Evolutionary conservation across 2,888 invertebrate species (phyloP).

Genomic region (Eristalis intricaria): DNA sequence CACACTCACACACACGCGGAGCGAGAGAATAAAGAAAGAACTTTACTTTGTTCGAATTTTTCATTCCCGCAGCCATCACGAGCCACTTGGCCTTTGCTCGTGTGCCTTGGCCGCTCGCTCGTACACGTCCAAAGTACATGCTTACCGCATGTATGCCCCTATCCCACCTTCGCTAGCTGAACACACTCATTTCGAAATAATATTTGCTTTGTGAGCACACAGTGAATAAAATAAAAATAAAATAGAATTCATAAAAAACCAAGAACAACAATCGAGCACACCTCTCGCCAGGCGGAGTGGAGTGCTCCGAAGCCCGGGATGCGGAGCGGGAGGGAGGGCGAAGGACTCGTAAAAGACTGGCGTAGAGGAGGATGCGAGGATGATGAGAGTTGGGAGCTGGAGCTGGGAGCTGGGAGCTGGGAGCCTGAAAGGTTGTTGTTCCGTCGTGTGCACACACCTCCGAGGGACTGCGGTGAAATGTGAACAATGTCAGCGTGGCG

Average conservation of each 20-base stretch:
- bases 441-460: background rate
- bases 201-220: constrained; percentile 5
- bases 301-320: no score
- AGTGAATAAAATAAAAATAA: constrained; percentile 18
- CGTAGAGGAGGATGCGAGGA: background rate
- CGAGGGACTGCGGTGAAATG: constrained; percentile 13
- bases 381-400: constrained; percentile 17
- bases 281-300: no score
- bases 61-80: background rate
- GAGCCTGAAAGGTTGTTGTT: constrained; percentile 26
- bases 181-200: constrained; percentile 1
- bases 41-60: background rate
- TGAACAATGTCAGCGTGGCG: constrained; percentile 48
- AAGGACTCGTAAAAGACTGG: background rate
- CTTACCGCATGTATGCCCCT: background rate
- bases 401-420: constrained; percentile 19
- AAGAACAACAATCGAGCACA: background rate
- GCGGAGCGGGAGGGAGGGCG: background rate
- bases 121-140: background rate
- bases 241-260: constrained; percentile 11
- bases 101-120: background rate
- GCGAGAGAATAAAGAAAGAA: background rate
- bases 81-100: background rate
- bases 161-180: background rate
- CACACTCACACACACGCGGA: no score